These are phyloP conservation scores for Dynastes grantii DNA, from an alignment of 2,888 invertebrate genomes.

Conservation along the genomic window DNA sequence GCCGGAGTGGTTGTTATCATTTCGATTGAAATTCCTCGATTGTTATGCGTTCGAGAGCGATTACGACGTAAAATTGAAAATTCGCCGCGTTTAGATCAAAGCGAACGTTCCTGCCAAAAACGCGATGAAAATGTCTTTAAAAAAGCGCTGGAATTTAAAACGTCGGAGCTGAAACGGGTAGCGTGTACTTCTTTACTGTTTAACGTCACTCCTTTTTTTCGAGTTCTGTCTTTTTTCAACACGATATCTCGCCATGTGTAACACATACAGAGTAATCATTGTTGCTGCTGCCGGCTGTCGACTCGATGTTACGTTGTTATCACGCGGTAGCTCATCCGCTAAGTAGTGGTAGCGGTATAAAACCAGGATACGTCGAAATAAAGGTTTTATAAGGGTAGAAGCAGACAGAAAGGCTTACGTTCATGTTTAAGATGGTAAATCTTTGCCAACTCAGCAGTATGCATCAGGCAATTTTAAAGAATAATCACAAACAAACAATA, in stretches of 20 bases:
- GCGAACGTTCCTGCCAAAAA: neutral
- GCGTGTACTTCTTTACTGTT: slow-evolving; percentile 18
- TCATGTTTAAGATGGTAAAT: too few species aligned
- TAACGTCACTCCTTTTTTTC: slow-evolving; percentile 23
- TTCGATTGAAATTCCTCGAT: slow-evolving; percentile 14
- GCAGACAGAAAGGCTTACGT: too few species aligned
- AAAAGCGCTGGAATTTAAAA: slow-evolving; percentile 17
- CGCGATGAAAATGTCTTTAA: neutral
- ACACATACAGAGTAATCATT: slow-evolving; percentile 2
- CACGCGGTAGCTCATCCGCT: too few species aligned
- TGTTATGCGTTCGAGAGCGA: neutral
- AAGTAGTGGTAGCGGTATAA: neutral
- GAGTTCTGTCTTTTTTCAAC: slow-evolving; percentile 14
- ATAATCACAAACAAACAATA: too few species aligned
- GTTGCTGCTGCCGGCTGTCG: slow-evolving; percentile 2
- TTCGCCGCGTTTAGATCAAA: neutral
- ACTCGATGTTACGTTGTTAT: too few species aligned
- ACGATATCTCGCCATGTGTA: slow-evolving; percentile 17
- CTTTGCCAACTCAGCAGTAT: too few species aligned
- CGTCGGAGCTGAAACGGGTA: neutral
- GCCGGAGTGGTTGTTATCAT: neutral
- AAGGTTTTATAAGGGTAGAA: too few species aligned
- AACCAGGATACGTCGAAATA: too few species aligned
- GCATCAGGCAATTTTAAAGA: too few species aligned
- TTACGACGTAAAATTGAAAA: slow-evolving; percentile 8